A percentile compares a stretch with the other conserved stretches of the same genome.
Conservation (phyloP, 2,113 vertebrate genomes). For the Oenanthe oenanthe region DNA sequence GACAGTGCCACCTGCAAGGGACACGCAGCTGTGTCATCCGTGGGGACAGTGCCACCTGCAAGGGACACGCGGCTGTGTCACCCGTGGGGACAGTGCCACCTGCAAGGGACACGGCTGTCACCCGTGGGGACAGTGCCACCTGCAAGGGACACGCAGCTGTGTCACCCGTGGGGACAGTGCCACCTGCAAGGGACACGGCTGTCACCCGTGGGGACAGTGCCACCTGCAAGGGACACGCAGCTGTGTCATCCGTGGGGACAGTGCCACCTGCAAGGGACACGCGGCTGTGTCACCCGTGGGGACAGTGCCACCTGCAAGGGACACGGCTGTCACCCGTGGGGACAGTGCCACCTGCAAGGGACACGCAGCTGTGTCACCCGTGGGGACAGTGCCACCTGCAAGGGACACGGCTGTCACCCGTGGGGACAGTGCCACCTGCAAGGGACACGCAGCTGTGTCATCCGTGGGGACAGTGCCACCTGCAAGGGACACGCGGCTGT, state of each 20-base stretch:
- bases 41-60: no score
- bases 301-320: no score
- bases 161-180: conserved; percentile 76
- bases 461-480: no score
- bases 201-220: no score
- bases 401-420: no score
- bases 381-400: no score
- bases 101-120: conserved; percentile 75
- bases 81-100: conserved; percentile 82
- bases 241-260: conserved; percentile 58
- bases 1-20: conserved; percentile 83
- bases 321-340: conserved; percentile 42
- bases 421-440: conserved; percentile 86
- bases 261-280: conserved; percentile 83
- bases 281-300: no score
- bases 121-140: no score
- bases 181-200: conserved; percentile 80
- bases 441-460: conserved; percentile 32
- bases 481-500: no score
- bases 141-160: no score
- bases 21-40: conserved; percentile 21
- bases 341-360: conserved; percentile 83
- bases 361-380: conserved; percentile 21
- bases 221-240: no score
- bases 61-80: no score